Percentiles rank a stretch among this genome's conserved stretches.
Conservation (phyloP, 1,140 invertebrate species). For the Drosophila jambulina region DNA sequence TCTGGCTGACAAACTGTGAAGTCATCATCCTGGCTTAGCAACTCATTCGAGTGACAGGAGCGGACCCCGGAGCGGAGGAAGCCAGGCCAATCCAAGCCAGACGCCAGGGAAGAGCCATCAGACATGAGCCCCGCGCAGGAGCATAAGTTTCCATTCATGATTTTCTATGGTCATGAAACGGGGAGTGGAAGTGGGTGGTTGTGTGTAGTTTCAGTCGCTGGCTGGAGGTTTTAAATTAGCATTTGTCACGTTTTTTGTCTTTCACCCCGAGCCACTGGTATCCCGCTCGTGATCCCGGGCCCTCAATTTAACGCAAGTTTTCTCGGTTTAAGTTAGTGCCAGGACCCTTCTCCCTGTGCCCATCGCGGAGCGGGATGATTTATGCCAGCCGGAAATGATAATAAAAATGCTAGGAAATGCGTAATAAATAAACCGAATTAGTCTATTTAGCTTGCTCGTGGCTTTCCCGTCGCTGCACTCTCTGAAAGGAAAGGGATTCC, state of each 20-base stretch:
- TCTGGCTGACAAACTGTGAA: constrained; percentile 84
- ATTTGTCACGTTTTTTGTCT: constrained; percentile 79
- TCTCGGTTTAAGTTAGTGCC: constrained; percentile 40
- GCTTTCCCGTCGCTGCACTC: constrained; percentile 58
- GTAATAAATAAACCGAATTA: constrained; percentile 82
- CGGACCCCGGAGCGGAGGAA: constrained; percentile 19
- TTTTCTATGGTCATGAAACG: constrained; percentile 42
- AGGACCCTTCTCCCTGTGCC: constrained; percentile 1
- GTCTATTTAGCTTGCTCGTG: constrained; percentile 46
- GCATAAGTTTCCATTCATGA: constrained; percentile 80
- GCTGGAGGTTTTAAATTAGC: constrained; percentile 82
- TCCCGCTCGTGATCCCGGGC: constrained; percentile 28
- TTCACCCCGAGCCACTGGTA: constrained; percentile 27
- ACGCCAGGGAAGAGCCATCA: constrained; percentile 32
- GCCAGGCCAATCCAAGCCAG: constrained; percentile 15
- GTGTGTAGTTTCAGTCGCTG: constrained; percentile 21
- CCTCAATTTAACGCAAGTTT: constrained; percentile 74
- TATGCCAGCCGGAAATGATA: constrained; percentile 79
- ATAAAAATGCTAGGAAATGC: constrained; percentile 81
- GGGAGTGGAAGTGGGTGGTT: constrained; percentile 47
- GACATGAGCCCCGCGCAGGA: constrained; percentile 39
- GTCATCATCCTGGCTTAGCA: constrained; percentile 84
- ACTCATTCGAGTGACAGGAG: constrained; percentile 74
- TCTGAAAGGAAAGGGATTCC: constrained; percentile 12
- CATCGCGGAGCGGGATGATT: constrained; percentile 58